These are phyloP conservation scores for Anthonomus grandis DNA, from an alignment of 1,140 invertebrate species.

Conservation along the genomic window DNA sequence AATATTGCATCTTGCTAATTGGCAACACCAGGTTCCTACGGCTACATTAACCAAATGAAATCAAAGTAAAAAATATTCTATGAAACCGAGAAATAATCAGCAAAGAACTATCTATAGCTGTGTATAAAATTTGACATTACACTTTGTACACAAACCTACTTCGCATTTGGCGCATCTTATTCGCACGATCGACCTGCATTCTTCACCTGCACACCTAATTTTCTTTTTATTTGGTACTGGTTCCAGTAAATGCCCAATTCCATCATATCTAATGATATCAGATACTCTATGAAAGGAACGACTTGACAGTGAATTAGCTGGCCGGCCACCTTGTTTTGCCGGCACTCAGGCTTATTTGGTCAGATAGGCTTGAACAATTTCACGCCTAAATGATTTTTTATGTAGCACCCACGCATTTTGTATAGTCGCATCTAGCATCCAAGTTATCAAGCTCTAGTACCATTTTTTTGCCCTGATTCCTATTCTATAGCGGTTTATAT, in stretches of 20 bases:
- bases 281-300: background rate
- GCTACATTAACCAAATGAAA: too few species aligned
- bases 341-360: too few species aligned
- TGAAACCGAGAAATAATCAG: too few species aligned
- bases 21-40: too few species aligned
- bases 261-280: background rate
- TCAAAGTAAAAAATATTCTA: too few species aligned
- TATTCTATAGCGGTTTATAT: slow-evolving; percentile 44
- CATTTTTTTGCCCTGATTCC: slow-evolving; percentile 46
- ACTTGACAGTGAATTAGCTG: too few species aligned
- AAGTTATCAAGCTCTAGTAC: slow-evolving; percentile 43
- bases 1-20: too few species aligned
- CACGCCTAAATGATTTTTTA: too few species aligned
- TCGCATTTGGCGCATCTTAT: slow-evolving; percentile 16
- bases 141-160: slow-evolving; percentile 1
- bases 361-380: slow-evolving; percentile 34
- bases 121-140: background rate
- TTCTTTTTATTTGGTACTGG: slow-evolving; percentile 10
- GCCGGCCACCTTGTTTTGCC: background rate
- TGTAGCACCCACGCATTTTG: too few species aligned
- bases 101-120: too few species aligned
- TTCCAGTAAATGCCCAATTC: slow-evolving; percentile 1
- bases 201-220: slow-evolving; percentile 18
- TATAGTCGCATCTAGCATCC: slow-evolving; percentile 38
- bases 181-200: slow-evolving; percentile 6